Evolutionary conservation across 2,797 vertebrate species (phyloP).

Genomic region (Periparus ater): DNA sequence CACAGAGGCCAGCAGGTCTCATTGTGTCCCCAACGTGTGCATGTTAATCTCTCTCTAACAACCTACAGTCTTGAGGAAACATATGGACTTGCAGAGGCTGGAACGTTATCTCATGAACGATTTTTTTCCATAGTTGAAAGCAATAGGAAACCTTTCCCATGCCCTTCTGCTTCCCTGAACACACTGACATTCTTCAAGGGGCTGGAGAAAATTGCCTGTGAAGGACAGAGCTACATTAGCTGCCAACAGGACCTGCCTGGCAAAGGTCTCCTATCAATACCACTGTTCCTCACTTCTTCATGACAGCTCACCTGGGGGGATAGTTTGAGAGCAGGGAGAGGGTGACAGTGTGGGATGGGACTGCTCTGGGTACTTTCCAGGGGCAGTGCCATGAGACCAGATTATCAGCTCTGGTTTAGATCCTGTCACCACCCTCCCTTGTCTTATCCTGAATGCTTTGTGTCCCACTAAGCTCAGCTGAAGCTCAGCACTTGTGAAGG

Average conservation of each 20-base stretch:
- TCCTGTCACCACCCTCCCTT: not conserved
- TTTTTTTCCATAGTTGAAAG: not conserved
- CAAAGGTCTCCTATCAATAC: not conserved
- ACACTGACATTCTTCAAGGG: not conserved
- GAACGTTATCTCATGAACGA: not conserved
- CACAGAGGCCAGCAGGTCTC: not conserved
- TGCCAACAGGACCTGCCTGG: not conserved
- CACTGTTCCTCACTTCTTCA: not conserved
- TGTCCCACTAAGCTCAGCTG: not conserved
- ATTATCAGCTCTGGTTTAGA: not conserved
- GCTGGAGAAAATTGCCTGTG: not conserved
- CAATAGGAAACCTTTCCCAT: not conserved
- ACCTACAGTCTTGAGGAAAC: constrained; percentile 11
- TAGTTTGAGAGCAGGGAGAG: not conserved
- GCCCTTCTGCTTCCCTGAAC: not conserved
- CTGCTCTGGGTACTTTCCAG: not conserved
- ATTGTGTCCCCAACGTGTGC: not conserved
- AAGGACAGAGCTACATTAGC: not conserved
- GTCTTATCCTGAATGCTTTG: not conserved
- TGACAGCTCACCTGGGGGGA: not conserved
- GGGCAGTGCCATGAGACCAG: not conserved
- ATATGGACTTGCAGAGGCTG: not conserved
- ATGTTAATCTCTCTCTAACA: not conserved
- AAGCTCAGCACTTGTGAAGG: not conserved
- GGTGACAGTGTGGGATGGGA: not conserved